These are phyloP conservation scores for Catalaphyllia jardinei DNA, from an alignment of 64 coral and sea anemone genomes.

Conservation along the genomic window DNA sequence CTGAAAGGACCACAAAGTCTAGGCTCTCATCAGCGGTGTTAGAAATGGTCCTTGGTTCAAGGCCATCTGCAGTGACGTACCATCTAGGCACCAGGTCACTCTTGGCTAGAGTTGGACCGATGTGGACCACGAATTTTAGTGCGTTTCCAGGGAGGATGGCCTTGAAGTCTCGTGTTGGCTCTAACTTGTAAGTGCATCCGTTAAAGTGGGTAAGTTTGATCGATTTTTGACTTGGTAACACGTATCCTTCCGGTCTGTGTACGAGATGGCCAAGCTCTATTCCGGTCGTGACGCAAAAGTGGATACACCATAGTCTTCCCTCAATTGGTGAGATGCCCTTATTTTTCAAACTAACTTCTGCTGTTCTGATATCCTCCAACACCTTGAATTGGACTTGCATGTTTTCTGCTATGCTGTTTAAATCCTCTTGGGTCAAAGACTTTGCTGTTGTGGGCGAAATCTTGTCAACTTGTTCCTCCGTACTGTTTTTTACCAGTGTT, in stretches of 20 bases:
- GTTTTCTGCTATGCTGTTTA: constrained; percentile 65
- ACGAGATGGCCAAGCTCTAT: constrained; percentile 41
- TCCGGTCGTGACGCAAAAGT: constrained; percentile 44
- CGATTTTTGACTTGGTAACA: constrained; percentile 20
- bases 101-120: background rate
- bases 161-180: constrained; percentile 52
- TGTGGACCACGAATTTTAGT: constrained; percentile 35
- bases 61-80: constrained; percentile 51
- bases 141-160: constrained; percentile 32
- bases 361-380: constrained; percentile 13
- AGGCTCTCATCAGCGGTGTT: constrained; percentile 55
- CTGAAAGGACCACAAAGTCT: constrained; percentile 44
- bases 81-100: constrained; percentile 50
- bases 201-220: constrained; percentile 64
- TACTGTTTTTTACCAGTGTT: too few relatives aligned
- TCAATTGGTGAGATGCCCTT: constrained; percentile 28
- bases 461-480: too few relatives aligned
- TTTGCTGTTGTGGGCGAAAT: background rate
- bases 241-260: constrained; percentile 34
- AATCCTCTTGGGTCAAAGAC: constrained; percentile 27
- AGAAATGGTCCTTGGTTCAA: constrained; percentile 48
- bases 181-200: constrained; percentile 57
- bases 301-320: constrained; percentile 27
- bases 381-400: constrained; percentile 67
- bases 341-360: constrained; percentile 32